phyloP scores from a whole-genome alignment of 64 coral and sea anemone genomes.

The Dendrophyllia cribrosa region DNA sequence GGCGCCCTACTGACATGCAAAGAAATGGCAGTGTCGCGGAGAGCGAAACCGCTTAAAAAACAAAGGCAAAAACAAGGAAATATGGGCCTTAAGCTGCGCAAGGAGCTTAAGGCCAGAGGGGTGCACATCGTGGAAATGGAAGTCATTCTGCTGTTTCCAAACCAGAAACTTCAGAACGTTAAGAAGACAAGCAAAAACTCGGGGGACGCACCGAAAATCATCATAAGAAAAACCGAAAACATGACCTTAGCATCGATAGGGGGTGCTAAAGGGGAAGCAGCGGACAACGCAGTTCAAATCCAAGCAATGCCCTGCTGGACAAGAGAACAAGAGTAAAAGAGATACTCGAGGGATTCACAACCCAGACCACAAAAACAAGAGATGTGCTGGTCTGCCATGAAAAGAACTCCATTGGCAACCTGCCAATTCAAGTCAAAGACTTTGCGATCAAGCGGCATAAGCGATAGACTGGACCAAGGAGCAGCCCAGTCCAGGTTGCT shows the following conservation, averaged over 20 bases:
- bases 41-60: not conserved
- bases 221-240: not conserved
- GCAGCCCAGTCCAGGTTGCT: not conserved
- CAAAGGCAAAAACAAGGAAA: not conserved
- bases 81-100: not conserved
- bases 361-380: not conserved
- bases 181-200: not conserved
- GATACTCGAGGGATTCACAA: not conserved
- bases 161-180: too few species aligned
- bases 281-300: not conserved
- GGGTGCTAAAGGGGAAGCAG: not conserved
- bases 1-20: not conserved
- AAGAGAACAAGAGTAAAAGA: not conserved
- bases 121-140: not conserved
- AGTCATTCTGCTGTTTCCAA: not conserved
- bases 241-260: too few species aligned
- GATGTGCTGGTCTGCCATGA: not conserved
- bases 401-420: not conserved
- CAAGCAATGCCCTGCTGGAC: too few species aligned
- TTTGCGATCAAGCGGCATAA: not conserved
- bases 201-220: not conserved
- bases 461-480: too few species aligned
- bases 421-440: conserved; percentile 25
- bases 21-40: not conserved
- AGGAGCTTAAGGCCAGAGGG: too few species aligned